Evolutionary conservation across 1,140 invertebrate genomes (phyloP).

Genomic region (Formica selysi): DNA sequence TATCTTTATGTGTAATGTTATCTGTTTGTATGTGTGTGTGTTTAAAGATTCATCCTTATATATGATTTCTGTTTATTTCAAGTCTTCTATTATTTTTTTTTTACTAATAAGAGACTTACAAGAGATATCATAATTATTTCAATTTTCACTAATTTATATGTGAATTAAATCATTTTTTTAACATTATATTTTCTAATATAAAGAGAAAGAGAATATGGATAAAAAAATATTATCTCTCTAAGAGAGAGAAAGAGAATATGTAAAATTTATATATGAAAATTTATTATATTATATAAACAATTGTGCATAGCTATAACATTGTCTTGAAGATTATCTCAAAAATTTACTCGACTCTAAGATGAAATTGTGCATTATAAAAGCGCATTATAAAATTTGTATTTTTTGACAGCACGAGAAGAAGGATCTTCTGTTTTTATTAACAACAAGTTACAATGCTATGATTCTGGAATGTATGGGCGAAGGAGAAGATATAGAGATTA

Average conservation of each 20-base stretch:
- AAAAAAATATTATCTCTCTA: not conserved
- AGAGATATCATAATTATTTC: not conserved
- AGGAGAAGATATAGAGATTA: slow-evolving; percentile 94
- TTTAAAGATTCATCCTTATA: not conserved
- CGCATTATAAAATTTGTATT: not conserved
- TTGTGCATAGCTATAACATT: not conserved
- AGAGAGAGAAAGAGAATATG: not conserved
- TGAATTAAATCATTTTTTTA: not conserved
- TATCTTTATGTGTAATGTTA: slow-evolving; percentile 25
- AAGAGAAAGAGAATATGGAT: no score
- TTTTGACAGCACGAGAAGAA: slow-evolving; percentile 94
- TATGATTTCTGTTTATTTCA: not conserved
- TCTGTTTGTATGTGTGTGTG: not conserved
- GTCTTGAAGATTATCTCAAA: not conserved
- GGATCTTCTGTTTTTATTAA: slow-evolving; percentile 98
- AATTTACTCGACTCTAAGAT: not conserved
- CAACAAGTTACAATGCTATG: slow-evolving; percentile 98
- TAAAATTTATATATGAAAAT: not conserved
- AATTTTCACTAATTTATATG: not conserved
- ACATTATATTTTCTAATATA: no score
- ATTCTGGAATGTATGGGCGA: slow-evolving; percentile 96
- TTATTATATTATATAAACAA: slow-evolving; percentile 25
- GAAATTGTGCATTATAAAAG: no score
- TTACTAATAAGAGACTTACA: not conserved
- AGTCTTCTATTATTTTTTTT: not conserved